Evolutionary conservation across 2,888 invertebrate species (phyloP).

Genomic region (Stenoptilia bipunctidactyla): DNA sequence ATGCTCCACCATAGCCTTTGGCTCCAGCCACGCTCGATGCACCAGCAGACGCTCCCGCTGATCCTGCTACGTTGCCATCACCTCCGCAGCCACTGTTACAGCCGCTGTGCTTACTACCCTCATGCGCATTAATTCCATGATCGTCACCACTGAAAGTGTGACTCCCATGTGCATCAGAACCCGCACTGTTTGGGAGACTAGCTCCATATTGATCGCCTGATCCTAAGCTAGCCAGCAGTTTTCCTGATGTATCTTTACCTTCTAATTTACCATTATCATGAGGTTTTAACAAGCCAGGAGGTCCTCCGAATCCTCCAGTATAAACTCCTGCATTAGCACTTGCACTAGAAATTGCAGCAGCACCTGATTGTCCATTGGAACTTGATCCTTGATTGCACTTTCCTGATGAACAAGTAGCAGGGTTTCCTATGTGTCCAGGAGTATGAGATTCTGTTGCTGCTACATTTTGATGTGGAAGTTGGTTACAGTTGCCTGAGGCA

Average conservation of each 20-base stretch:
- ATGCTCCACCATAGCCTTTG: constrained; percentile 25
- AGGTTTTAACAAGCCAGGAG: constrained; percentile 50
- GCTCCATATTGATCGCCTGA: neutral
- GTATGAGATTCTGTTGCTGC: neutral
- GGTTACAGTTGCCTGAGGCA: constrained; percentile 11
- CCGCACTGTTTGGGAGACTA: neutral
- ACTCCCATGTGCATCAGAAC: constrained; percentile 18
- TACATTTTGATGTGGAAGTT: no score
- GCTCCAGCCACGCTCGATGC: constrained; percentile 22
- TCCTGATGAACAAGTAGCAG: constrained; percentile 7
- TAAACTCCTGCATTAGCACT: constrained; percentile 36
- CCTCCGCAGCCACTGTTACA: constrained; percentile 30
- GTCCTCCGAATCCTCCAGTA: constrained; percentile 55
- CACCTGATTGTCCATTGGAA: constrained; percentile 14
- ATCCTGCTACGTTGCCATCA: constrained; percentile 4
- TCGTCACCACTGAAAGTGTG: constrained; percentile 18
- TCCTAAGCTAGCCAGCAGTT: neutral
- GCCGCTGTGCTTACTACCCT: constrained; percentile 20
- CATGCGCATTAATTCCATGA: neutral
- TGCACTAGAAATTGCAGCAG: constrained; percentile 27
- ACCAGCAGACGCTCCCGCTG: constrained; percentile 19
- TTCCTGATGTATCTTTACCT: constrained; percentile 1
- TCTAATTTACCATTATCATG: constrained; percentile 34
- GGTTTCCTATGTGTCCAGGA: neutral
- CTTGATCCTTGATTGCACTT: constrained; percentile 3